Evolutionary conservation across 2,888 invertebrate species (phyloP), one percentile per base, ranked within the genome.

Genomic region (Zaprionus bogoriensis): DNA sequence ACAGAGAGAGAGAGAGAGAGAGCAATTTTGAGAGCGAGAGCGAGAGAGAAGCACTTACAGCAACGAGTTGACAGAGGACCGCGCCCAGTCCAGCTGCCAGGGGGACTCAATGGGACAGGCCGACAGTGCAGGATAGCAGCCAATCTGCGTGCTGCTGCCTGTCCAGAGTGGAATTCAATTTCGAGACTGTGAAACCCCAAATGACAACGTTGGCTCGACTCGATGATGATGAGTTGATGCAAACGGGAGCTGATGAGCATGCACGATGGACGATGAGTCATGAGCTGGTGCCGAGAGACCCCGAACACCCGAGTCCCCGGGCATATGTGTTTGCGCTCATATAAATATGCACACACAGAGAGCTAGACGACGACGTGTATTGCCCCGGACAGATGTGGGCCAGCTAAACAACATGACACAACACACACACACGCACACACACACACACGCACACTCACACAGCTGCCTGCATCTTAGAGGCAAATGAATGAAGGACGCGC

Each of bases 121-220:
- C 38, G 32, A 32, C 32, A 41, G 30, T 14, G 28, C 22, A 44
- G 20, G 20, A 58, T 41, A 30, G 32, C 44, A 30, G 22, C 52
- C 69, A 58, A 59, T 58, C 47, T 69, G 19, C 22, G 23, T 39
- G 36, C 7, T 36, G 38, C 19, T 28, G 41, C 19, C 59, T 55
- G 59, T 73, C 50, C 53, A 55, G 65, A 74, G 62, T 67, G 59
- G 61, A 80, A 80, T 80, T 80, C 76, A 80, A 80, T 80, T 85
- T 78, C 51, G 52, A 59, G 64, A 75, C 59, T 23, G 39, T 45
- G 46, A 52, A 73, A 23, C 54, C 48, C 51, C 54, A 69, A 78
- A 69, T 77, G 78, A 68, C 67, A 67, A 59, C 58, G 30, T 25
- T 70, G 50, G 48, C 60, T 60, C 55, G 19, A 7, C 14, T 6